Evolutionary conservation across 2,888 invertebrate species (phyloP).

Genomic region (Philonicus albiceps): DNA sequence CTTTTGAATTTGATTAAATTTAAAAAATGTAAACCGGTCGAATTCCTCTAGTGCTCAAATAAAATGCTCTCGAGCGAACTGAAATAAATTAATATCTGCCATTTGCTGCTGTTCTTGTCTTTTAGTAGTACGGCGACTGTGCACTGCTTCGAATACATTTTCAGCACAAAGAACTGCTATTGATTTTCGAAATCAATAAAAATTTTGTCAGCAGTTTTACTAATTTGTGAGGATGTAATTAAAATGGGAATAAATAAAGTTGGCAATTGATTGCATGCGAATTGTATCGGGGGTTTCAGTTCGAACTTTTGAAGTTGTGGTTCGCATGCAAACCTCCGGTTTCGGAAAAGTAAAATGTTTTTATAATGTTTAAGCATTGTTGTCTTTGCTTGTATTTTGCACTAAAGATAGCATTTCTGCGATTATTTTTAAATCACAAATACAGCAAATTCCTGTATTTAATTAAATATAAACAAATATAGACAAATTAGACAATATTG

Average conservation of each 20-base stretch:
- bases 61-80: constrained; percentile 18
- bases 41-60: constrained; percentile 4
- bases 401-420: neutral
- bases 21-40: constrained; percentile 21
- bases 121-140: neutral
- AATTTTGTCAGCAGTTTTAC: neutral
- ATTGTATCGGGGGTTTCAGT: neutral
- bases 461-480: no score
- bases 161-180: neutral
- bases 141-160: neutral
- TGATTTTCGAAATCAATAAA: neutral
- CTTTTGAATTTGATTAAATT: constrained; percentile 26
- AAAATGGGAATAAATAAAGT: neutral
- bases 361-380: neutral
- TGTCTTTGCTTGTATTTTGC: neutral
- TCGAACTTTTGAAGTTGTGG: neutral
- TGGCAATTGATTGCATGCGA: neutral
- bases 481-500: no score
- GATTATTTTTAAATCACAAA: neutral
- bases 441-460: neutral
- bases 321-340: neutral
- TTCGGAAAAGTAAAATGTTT: neutral
- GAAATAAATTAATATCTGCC: neutral
- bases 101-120: neutral
- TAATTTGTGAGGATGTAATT: neutral